Base-by-base conservation (phyloP, 2,888 invertebrate genomes). In the Dasysyrphus albostriatus region DNA sequence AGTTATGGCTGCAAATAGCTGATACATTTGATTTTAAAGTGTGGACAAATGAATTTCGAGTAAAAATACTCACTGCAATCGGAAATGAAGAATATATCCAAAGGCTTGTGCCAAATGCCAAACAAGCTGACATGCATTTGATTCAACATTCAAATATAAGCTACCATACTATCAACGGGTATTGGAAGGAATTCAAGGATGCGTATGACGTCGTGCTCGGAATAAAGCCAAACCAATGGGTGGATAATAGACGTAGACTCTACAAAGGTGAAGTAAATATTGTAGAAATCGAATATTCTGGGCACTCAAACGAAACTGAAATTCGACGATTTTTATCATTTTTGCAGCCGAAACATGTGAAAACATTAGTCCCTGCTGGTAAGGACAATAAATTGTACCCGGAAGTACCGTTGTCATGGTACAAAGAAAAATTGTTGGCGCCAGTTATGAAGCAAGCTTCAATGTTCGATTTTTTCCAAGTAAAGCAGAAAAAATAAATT, bases 251-350 rank as follows among this genome's bases (percentile, higher is more conserved):
- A 69, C 85, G 89, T 0, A 91, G 90, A 70, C 91, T 90, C 32
- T 93, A 93, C 89, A 93, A 93, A 67, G 93, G 94, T 59, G 90
- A 91, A 70, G 93, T 95, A 69, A 94, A 95, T 67, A 93, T 95
- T 78, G 93, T 95, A 70, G 95, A 95, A 92, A 93, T 95, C 72
- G 95, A 95, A 24, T 95, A 95, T 90, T 95, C 95, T 19, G 95
- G 95, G 89, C 94, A 94, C 89, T 95, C 95, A 0, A 96, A 96
- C 91, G 96, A 94, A 91, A 93, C 94, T 0, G 97, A 97, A 91
- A 90, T 97, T 90, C 93, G 95, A 82, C 93, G 95, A 5, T 96
- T 97, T 91, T 94, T 96, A 8, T 94, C 94, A 90, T 95, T 94
- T 88, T 89, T 96, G 4, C 94, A 94, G 88, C 96, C 96, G 9